A percentile compares a stretch with the other conserved stretches of the same genome.
phyloP scores from a whole-genome alignment of 2,888 invertebrate species.

The Sabellastarte sp. region DNA sequence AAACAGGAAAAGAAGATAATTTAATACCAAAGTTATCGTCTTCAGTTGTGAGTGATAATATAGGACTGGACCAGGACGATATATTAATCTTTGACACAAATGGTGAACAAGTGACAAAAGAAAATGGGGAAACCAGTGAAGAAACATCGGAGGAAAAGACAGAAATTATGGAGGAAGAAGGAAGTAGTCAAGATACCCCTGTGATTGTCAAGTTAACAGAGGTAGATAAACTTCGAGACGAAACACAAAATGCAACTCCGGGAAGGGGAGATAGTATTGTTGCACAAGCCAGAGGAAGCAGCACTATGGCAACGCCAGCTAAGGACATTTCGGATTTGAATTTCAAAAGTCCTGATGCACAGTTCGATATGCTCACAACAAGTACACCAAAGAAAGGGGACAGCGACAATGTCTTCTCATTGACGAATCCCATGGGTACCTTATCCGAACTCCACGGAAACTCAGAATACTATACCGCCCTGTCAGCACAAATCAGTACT shows the following conservation, averaged over 20 bases:
- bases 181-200: not conserved
- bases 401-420: no score
- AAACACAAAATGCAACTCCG: no score
- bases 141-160: not conserved
- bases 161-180: not conserved
- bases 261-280: no score
- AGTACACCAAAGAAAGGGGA: conserved; percentile 18
- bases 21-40: no score
- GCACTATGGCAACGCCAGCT: not conserved
- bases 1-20: no score
- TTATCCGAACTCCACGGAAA: no score
- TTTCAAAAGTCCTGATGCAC: not conserved
- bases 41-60: no score
- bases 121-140: not conserved
- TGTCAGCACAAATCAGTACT: no score
- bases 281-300: not conserved
- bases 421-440: no score
- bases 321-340: not conserved
- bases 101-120: not conserved
- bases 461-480: no score
- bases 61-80: not conserved
- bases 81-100: not conserved
- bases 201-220: not conserved
- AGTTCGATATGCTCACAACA: conserved; percentile 15
- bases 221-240: no score